A percentile compares a stretch with the other conserved stretches of the same genome.
Evolutionary conservation across 2,113 vertebrate species (phyloP).

Genomic region (Zapornia atra): DNA sequence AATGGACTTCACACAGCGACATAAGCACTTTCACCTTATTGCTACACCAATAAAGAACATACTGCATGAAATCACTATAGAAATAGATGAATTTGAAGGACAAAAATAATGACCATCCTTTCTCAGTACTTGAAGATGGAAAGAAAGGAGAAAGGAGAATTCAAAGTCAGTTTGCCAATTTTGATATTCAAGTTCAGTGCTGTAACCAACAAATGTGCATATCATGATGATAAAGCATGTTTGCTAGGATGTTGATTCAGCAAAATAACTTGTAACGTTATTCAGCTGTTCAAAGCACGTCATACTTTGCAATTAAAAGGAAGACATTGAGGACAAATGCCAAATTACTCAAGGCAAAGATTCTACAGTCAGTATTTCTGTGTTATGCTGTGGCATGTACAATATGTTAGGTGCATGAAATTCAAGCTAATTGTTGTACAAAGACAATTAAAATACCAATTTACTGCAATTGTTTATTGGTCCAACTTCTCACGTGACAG

Average conservation of each 20-base stretch:
- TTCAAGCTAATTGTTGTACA: not conserved
- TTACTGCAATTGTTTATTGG: not conserved
- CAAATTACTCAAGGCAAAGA: not conserved
- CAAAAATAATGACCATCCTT: not conserved
- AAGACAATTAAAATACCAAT: not conserved
- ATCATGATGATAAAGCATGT: conserved; percentile 34
- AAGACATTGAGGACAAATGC: not conserved
- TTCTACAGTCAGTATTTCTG: not conserved
- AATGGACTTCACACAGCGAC: not conserved
- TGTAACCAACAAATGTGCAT: not conserved
- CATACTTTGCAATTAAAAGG: not conserved
- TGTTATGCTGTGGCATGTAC: not conserved
- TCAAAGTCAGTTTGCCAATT: not conserved
- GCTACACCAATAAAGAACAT: not conserved
- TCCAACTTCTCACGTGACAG: not conserved
- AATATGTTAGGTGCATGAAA: not conserved
- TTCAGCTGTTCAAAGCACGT: not conserved
- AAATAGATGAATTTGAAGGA: not conserved
- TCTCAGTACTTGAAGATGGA: not conserved
- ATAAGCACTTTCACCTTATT: not conserved
- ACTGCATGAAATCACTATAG: not conserved
- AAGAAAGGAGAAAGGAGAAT: not conserved
- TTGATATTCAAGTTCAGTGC: not conserved
- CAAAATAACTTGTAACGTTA: conserved; percentile 19
- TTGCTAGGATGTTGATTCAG: conserved; percentile 6